A percentile compares a stretch with the other conserved stretches of the same genome.
phyloP scores from a whole-genome alignment of 2,797 vertebrate species.

The Schizothorax lantsangensis region DNA sequence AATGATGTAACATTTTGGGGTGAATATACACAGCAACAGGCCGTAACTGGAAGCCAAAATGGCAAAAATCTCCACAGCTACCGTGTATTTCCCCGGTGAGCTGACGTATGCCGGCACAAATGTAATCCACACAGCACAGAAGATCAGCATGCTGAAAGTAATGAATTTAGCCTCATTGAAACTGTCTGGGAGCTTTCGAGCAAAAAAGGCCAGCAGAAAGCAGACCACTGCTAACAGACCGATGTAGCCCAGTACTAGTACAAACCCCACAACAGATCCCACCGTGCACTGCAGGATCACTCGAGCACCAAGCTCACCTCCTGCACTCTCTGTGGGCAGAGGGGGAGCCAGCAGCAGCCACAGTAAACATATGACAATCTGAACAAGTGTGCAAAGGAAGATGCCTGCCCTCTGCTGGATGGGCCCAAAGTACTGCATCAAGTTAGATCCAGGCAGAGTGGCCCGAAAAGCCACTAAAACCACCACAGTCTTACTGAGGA shows the following conservation, averaged over 20 bases:
- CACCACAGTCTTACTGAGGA: slow-evolving; percentile 68
- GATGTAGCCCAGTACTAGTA: slow-evolving; percentile 72
- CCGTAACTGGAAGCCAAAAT: slow-evolving; percentile 76
- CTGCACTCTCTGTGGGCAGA: slow-evolving; percentile 62
- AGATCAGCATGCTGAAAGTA: slow-evolving; percentile 77
- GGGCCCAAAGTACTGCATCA: slow-evolving; percentile 68
- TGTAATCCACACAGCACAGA: slow-evolving; percentile 75
- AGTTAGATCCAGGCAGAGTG: slow-evolving; percentile 60
- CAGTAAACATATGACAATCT: slow-evolving; percentile 68
- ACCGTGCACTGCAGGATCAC: slow-evolving; percentile 74
- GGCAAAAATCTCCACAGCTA: slow-evolving; percentile 76
- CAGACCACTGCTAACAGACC: slow-evolving; percentile 67
- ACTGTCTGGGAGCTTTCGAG: slow-evolving; percentile 71
- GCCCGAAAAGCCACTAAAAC: slow-evolving; percentile 68
- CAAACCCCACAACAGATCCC: slow-evolving; percentile 71
- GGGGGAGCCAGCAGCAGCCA: slow-evolving; percentile 62
- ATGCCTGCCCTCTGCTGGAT: slow-evolving; percentile 63
- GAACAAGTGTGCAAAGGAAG: slow-evolving; percentile 66
- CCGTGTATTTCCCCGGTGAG: slow-evolving; percentile 74
- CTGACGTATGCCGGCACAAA: slow-evolving; percentile 76
- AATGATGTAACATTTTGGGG: slow-evolving; percentile 74
- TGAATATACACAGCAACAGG: slow-evolving; percentile 71
- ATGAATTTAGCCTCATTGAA: slow-evolving; percentile 76
- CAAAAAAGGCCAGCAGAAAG: slow-evolving; percentile 70
- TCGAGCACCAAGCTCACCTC: slow-evolving; percentile 58